Conservation (phyloP, 2,113 vertebrate species). For the Apodemus speciosus region DNA sequence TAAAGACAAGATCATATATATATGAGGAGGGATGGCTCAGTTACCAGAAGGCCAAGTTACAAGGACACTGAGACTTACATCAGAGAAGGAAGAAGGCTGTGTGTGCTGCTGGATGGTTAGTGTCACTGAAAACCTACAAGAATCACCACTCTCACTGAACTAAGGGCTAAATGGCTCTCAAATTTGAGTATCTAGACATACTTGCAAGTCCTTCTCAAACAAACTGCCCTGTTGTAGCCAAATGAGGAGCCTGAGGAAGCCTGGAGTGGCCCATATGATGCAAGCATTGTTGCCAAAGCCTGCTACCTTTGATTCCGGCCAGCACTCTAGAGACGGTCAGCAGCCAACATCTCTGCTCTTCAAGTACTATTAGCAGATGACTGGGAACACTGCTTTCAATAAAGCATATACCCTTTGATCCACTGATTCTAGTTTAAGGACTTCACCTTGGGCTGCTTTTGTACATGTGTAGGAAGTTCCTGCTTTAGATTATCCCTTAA, state of each 20-base stretch:
- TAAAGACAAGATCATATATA: not conserved
- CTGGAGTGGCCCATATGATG: not conserved
- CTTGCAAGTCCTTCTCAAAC: not conserved
- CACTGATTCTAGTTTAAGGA: constrained; percentile 10
- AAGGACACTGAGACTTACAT: not conserved
- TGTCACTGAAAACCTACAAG: not conserved
- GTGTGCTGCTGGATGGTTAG: not conserved
- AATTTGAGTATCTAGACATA: not conserved
- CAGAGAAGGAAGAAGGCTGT: not conserved
- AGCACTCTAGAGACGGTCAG: not conserved
- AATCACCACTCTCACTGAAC: not conserved
- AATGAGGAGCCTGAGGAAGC: not conserved
- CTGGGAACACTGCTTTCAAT: not conserved
- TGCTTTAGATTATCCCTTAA: constrained; percentile 10
- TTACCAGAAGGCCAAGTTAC: not conserved
- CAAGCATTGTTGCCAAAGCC: not conserved
- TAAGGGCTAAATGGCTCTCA: not conserved
- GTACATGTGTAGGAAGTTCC: not conserved
- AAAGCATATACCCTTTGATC: not conserved
- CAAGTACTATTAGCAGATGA: not conserved
- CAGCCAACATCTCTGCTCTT: not conserved
- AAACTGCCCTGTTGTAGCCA: not conserved
- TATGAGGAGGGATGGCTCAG: not conserved
- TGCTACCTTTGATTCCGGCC: not conserved
- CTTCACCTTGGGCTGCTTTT: constrained; percentile 21